phyloP scores from a whole-genome alignment of 2,888 invertebrate species.

The Ormyrus thymus region DNA sequence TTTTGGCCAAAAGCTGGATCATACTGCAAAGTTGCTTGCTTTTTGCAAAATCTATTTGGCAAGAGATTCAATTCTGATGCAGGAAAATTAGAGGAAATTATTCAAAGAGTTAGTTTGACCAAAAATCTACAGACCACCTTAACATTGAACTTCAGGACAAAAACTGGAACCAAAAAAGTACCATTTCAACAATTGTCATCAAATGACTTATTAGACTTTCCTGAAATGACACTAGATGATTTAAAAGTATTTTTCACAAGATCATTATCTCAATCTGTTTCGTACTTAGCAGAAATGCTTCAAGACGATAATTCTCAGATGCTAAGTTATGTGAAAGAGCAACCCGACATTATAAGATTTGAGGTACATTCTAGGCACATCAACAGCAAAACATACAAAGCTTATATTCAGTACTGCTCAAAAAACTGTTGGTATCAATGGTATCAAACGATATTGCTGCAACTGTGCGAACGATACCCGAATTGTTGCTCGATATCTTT shows the following conservation, averaged over 20 bases:
- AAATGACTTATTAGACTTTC: background rate
- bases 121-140: background rate
- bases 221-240: conserved; percentile 27
- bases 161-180: conserved; percentile 1
- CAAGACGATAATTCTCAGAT: conserved; percentile 43
- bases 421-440: background rate
- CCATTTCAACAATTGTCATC: conserved; percentile 16
- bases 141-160: conserved; percentile 39
- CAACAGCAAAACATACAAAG: background rate
- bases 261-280: conserved; percentile 39
- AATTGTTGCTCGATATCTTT: background rate
- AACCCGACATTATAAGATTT: background rate
- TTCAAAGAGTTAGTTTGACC: background rate
- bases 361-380: background rate
- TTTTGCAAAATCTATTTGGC: conserved; percentile 54
- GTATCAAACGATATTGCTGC: background rate
- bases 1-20: conserved; percentile 40
- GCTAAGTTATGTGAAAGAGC: background rate
- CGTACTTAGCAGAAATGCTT: conserved; percentile 51
- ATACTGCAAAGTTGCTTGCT: conserved; percentile 54
- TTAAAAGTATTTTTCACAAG: conserved; percentile 49
- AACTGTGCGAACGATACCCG: background rate
- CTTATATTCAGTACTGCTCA: background rate
- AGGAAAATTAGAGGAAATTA: background rate
- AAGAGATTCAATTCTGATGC: conserved; percentile 42